These are phyloP conservation scores for Telenomus remus DNA, from an alignment of 1,140 invertebrate genomes.

Conservation along the genomic window DNA sequence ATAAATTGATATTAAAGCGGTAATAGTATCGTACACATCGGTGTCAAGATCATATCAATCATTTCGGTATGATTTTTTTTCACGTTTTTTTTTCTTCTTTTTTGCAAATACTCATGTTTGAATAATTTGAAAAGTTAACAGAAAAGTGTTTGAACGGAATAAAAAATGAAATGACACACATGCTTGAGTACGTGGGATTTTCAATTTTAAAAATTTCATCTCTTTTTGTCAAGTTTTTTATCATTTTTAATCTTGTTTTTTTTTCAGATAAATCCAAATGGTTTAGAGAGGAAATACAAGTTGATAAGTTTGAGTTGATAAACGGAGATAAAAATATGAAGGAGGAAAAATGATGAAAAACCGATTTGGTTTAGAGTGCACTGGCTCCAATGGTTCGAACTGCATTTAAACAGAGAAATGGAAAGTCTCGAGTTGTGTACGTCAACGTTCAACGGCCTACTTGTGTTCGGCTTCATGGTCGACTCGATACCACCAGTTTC, in stretches of 20 bases:
- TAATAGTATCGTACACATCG: constrained; percentile 7
- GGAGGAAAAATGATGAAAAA: constrained; percentile 10
- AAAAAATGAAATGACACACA: too few relatives aligned
- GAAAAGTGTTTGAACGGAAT: too few relatives aligned
- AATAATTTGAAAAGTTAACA: too few relatives aligned
- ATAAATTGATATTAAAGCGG: constrained; percentile 14
- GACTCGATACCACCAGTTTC: constrained; percentile 56
- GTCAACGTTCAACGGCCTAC: constrained; percentile 58
- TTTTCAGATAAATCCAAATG: too few relatives aligned
- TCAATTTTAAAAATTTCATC: too few relatives aligned
- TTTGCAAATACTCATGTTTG: too few relatives aligned
- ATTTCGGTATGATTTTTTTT: constrained; percentile 1
- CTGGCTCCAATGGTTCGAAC: constrained; percentile 26
- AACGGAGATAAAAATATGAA: too few relatives aligned
- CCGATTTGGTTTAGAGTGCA: constrained; percentile 19
- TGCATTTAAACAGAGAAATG: constrained; percentile 58
- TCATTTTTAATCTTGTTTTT: too few relatives aligned
- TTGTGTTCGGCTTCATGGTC: constrained; percentile 54
- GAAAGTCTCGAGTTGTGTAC: constrained; percentile 55
- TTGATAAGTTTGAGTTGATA: too few relatives aligned
- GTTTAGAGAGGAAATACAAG: too few relatives aligned
- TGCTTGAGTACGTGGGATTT: too few relatives aligned
- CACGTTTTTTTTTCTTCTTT: not conserved
- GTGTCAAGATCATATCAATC: constrained; percentile 30
- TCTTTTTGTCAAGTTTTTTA: too few relatives aligned